These are phyloP conservation scores for Nomada goodeniana DNA, from an alignment of 2,888 invertebrate genomes.

Conservation along the genomic window DNA sequence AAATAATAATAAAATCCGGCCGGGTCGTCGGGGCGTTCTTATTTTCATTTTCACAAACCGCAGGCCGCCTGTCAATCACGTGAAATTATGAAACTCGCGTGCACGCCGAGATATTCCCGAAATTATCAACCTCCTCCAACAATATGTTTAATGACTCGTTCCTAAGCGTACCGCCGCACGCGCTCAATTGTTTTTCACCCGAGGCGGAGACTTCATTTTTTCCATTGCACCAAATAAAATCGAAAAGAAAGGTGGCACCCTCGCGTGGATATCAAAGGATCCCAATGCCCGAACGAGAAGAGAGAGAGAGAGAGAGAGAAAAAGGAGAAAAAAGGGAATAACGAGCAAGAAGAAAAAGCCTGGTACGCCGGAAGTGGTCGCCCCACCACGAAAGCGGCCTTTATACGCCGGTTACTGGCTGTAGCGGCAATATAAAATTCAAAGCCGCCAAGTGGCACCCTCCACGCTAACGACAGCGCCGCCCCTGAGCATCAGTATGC, in stretches of 20 bases:
- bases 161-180: background rate
- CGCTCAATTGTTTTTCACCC: too few species aligned
- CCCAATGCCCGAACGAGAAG: background rate
- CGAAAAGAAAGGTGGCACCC: background rate
- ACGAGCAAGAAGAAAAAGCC: slow-evolving; percentile 31
- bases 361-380: slow-evolving; percentile 50
- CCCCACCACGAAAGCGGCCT: slow-evolving; percentile 49
- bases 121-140: too few species aligned
- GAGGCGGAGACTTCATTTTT: too few species aligned
- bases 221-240: too few species aligned
- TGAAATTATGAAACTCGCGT: background rate
- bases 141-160: background rate
- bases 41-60: background rate
- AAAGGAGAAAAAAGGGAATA: background rate
- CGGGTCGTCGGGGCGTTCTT: background rate
- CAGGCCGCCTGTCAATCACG: too few species aligned
- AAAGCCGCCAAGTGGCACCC: slow-evolving; percentile 81
- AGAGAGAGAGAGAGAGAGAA: background rate
- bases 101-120: background rate
- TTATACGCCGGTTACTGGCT: slow-evolving; percentile 72
- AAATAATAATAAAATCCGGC: slow-evolving; percentile 53
- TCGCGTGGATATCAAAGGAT: background rate
- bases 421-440: slow-evolving; percentile 79
- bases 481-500: slow-evolving; percentile 84
- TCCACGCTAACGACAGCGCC: slow-evolving; percentile 82